Evolutionary conservation across 1,140 invertebrate genomes (phyloP), one percentile per base, ranked within the genome.

Genomic region (Drosophila nigrodunni): DNA sequence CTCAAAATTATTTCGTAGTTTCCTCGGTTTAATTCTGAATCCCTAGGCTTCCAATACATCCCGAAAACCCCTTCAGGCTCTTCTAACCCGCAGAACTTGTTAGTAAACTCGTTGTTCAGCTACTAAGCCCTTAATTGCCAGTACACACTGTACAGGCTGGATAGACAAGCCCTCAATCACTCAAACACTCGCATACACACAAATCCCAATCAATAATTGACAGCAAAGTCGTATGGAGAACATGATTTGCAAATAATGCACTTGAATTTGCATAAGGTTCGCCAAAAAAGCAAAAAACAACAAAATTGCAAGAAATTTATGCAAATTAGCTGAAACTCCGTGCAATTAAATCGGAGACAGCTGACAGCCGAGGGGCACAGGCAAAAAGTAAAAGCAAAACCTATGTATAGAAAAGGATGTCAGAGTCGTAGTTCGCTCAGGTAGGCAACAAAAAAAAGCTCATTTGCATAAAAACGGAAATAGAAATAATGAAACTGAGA

Each of bases 191-290:
- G 10, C 13, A 30, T 21, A 10, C 34, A 11, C 59, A 37, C 30
- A 21, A 30, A 65, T 65, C 21, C 62, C 30, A 54, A 77, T 72
- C 71, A 75, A 79, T 85, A 89, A 81, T 90, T 90, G 87, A 88
- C 80, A 87, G 82, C 82, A 41, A 70, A 83, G 86, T 82, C 77
- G 79, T 77, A 39, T 41, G 78, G 41, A 76, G 67, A 86, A 91
- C 89, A 91, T 91, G 89, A 91, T 91, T 91, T 91, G 85, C 82
- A 80, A 90, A 90, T 90, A 90, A 83, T 82, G 87, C 87, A 90
- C 87, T 90, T 82, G 87, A 91, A 91, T 91, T 91, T 91, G 80
- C 88, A 91, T 91, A 91, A 68, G 69, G 62, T 57, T 82, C 78
- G 78, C 78, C 10, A 78, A 79, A 74, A 71, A 77, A 75, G 9